A percentile compares a stretch with the other conserved stretches of the same genome.
phyloP scores from a whole-genome alignment of 2,888 invertebrate genomes.

The Epistrophella euchroma region DNA sequence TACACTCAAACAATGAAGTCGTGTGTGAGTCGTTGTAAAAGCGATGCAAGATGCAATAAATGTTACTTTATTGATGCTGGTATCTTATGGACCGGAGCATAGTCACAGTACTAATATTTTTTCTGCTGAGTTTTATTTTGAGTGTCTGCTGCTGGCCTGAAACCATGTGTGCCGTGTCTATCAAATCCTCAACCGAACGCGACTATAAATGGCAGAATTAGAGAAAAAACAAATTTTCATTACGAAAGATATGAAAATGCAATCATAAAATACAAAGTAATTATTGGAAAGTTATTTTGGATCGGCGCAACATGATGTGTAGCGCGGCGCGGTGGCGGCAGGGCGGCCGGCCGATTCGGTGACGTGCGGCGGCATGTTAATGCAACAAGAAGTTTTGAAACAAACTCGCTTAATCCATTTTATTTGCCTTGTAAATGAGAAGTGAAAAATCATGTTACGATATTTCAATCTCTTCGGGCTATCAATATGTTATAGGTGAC shows the following conservation, averaged over 20 bases:
- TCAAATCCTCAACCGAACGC: background rate
- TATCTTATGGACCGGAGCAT: background rate
- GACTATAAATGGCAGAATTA: constrained; percentile 9
- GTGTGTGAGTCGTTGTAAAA: background rate
- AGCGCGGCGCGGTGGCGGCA: background rate
- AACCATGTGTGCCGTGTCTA: constrained; percentile 2
- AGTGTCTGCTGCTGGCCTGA: no score
- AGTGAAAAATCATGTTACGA: no score
- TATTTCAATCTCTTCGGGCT: no score
- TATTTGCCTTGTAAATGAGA: no score
- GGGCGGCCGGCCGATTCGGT: no score
- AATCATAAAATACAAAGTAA: constrained; percentile 15
- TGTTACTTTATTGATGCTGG: constrained; percentile 3
- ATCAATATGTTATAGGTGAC: no score
- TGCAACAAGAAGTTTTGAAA: no score
- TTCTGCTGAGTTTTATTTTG: background rate
- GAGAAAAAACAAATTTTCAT: constrained; percentile 13
- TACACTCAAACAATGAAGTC: background rate
- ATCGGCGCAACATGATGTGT: no score
- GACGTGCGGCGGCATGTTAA: no score
- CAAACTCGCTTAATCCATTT: no score
- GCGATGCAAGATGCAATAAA: constrained; percentile 6
- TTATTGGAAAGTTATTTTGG: constrained; percentile 19
- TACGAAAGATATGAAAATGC: constrained; percentile 46
- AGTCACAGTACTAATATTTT: no score